Conservation (phyloP, 2,797 vertebrate species). For the Sebastes matsubarae region DNA sequence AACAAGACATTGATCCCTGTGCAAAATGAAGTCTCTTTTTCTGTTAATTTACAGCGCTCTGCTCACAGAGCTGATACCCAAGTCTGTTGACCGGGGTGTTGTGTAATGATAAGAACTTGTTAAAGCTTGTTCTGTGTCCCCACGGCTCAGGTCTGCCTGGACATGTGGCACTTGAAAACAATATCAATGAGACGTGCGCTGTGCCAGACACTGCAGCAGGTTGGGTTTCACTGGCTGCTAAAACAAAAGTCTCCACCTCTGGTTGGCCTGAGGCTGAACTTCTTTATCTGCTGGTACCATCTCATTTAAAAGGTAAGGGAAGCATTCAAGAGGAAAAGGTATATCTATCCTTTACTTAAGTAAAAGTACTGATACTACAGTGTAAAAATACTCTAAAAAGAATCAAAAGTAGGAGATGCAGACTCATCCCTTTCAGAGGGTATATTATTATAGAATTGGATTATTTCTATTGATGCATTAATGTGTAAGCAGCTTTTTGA, state of each 20-base stretch:
- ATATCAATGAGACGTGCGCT: slow-evolving; percentile 68
- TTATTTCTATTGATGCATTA: not conserved
- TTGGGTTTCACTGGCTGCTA: slow-evolving; percentile 78
- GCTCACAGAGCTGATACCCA: slow-evolving; percentile 80
- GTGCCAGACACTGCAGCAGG: slow-evolving; percentile 36
- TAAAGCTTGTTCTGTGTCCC: slow-evolving; percentile 61
- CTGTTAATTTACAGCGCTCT: slow-evolving; percentile 85
- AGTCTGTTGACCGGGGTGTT: slow-evolving; percentile 80
- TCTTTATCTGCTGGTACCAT: slow-evolving; percentile 22
- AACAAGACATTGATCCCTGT: slow-evolving; percentile 88
- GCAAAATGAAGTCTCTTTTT: slow-evolving; percentile 86
- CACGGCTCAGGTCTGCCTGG: slow-evolving; percentile 66
- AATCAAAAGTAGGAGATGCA: not conserved
- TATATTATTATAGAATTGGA: not conserved
- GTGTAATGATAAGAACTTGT: slow-evolving; percentile 79
- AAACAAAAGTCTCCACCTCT: slow-evolving; percentile 72
- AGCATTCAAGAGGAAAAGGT: slow-evolving; percentile 18
- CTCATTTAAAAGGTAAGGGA: slow-evolving; percentile 22
- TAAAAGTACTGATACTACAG: not conserved
- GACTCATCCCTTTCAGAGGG: not conserved
- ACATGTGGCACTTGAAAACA: slow-evolving; percentile 62
- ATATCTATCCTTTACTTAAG: not conserved
- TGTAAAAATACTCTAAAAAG: not conserved
- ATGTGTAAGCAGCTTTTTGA: not conserved
- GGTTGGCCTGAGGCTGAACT: slow-evolving; percentile 45